A percentile compares a stretch with the other conserved stretches of the same genome.
Evolutionary conservation across 1,140 invertebrate species (phyloP).

Genomic region (Papilio aristodemus): DNA sequence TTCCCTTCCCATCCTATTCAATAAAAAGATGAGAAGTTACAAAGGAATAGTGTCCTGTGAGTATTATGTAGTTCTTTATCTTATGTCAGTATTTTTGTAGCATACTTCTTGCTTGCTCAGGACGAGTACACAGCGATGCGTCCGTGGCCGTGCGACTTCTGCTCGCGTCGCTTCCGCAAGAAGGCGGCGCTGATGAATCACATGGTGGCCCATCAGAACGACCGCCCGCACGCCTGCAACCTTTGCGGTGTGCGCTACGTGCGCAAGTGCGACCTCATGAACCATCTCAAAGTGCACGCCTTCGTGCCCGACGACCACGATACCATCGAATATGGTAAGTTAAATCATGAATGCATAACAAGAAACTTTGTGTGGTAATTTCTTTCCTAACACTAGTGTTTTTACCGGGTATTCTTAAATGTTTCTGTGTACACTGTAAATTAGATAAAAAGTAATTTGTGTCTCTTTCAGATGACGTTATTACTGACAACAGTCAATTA

Average conservation of each 20-base stretch:
- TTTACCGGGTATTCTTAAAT: not conserved
- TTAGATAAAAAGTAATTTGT: not conserved
- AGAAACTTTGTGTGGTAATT: no score
- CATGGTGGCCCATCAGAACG: conserved; percentile 91
- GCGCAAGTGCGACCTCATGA: conserved; percentile 88
- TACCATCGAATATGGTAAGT: conserved; percentile 51
- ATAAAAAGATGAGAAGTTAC: no score
- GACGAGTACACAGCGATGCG: conserved; percentile 89
- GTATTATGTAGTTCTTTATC: not conserved
- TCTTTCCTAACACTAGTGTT: no score
- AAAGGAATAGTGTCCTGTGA: no score
- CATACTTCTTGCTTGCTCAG: no score
- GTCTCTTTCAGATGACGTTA: conserved; percentile 58
- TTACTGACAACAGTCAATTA: conserved; percentile 53
- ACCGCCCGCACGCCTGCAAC: conserved; percentile 88
- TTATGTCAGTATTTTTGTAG: no score
- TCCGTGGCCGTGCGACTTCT: conserved; percentile 93
- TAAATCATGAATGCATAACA: no score
- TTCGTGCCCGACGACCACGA: conserved; percentile 82
- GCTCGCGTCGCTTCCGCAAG: conserved; percentile 89
- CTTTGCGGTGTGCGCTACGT: conserved; percentile 89
- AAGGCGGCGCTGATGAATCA: conserved; percentile 91
- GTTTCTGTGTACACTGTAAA: not conserved
- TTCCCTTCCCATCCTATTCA: no score
- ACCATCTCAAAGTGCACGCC: conserved; percentile 90